These are phyloP conservation scores for Eristalis arbustorum DNA, from an alignment of 2,888 invertebrate species.

Conservation along the genomic window DNA sequence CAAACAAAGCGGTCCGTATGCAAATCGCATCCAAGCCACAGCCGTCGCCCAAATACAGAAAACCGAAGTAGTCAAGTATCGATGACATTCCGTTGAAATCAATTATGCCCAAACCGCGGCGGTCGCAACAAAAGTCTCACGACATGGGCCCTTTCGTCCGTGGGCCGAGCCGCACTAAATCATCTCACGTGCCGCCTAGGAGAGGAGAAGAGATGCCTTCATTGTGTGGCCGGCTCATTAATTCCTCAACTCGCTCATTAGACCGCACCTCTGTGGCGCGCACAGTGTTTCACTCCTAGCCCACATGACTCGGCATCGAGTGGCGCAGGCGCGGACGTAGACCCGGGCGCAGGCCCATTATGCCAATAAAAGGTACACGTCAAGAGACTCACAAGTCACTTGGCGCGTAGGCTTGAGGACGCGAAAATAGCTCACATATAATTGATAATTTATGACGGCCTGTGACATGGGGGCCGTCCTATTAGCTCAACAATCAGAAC, in stretches of 20 bases:
- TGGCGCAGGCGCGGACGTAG: not conserved
- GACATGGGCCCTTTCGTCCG: constrained; percentile 34
- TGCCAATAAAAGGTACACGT: constrained; percentile 42
- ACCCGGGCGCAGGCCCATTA: constrained; percentile 30
- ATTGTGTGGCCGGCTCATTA: constrained; percentile 47
- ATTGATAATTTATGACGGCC: constrained; percentile 29
- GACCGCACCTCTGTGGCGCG: constrained; percentile 53
- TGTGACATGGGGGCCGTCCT: constrained; percentile 19
- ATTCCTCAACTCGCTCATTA: constrained; percentile 58
- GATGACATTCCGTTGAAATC: constrained; percentile 69
- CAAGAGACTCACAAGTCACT: constrained; percentile 9
- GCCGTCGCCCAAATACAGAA: constrained; percentile 34
- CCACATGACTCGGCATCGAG: constrained; percentile 40
- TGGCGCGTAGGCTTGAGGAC: constrained; percentile 43
- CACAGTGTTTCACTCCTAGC: constrained; percentile 23
- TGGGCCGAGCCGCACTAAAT: constrained; percentile 62
- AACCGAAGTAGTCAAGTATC: constrained; percentile 54
- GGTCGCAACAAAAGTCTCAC: constrained; percentile 49
- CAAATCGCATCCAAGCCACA: constrained; percentile 33
- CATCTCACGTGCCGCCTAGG: constrained; percentile 32
- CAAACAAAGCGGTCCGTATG: constrained; percentile 52
- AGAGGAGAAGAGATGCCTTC: constrained; percentile 44
- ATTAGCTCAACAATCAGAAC: constrained; percentile 39
- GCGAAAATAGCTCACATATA: constrained; percentile 33
- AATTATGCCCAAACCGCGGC: constrained; percentile 55